These are phyloP conservation scores for Oscarella lobularis DNA, from an alignment of 37 sponge, comb jelly and placozoan species.

Conservation along the genomic window DNA sequence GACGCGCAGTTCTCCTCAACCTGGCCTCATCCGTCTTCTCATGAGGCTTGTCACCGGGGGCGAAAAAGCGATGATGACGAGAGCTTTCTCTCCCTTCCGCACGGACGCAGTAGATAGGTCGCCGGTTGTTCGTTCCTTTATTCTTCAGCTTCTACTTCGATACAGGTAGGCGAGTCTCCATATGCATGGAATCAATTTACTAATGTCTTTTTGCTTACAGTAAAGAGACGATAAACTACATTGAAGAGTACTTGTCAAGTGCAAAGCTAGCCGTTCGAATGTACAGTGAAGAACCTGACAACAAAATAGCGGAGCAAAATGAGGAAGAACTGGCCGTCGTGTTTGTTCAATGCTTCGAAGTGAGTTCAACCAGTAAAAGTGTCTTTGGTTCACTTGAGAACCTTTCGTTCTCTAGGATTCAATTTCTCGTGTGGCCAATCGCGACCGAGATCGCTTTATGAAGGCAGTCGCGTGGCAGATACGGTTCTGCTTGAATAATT, in stretches of 20 bases:
- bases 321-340: constrained; percentile 47
- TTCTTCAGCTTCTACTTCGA: not conserved
- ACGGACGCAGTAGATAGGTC: not conserved
- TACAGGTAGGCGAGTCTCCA: too few species aligned
- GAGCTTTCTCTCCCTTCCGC: not conserved
- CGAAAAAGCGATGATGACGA: not conserved
- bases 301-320: constrained; percentile 43
- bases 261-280: not conserved
- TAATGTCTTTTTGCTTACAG: not conserved
- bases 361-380: not conserved
- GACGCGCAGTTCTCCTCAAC: not conserved
- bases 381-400: not conserved
- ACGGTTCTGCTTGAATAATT: not conserved
- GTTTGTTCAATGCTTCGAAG: constrained; percentile 19
- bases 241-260: not conserved
- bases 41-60: not conserved
- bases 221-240: not conserved
- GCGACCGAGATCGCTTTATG: too few species aligned
- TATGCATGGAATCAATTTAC: too few species aligned
- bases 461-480: too few species aligned
- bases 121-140: not conserved
- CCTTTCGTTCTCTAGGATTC: not conserved
- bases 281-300: too few species aligned
- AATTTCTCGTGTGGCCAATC: too few species aligned
- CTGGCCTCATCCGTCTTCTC: not conserved